phyloP scores from a whole-genome alignment of 2,113 vertebrate species.

The Centropristis striata region DNA sequence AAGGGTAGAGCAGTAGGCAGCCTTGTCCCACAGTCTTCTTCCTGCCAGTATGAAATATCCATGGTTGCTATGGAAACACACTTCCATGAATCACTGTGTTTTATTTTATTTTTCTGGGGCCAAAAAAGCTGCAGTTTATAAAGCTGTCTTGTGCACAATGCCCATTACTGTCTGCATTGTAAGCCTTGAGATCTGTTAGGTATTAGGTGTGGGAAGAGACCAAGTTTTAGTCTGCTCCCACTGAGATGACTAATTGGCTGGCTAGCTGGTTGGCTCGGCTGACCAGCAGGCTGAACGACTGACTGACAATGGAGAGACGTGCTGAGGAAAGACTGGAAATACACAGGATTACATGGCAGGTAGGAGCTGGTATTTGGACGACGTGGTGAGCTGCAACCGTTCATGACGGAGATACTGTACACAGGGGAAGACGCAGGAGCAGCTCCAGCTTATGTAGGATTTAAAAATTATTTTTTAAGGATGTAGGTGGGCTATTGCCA shows the following conservation, averaged over 20 bases:
- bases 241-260: constrained; percentile 64
- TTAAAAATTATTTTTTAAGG: background rate
- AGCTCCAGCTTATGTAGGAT: background rate
- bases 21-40: constrained; percentile 45
- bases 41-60: constrained; percentile 66
- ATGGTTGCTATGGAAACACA: constrained; percentile 70
- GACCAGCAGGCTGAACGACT: constrained; percentile 37
- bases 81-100: constrained; percentile 66
- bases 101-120: constrained; percentile 19
- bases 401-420: background rate
- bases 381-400: background rate
- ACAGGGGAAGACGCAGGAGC: background rate
- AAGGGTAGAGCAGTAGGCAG: constrained; percentile 33
- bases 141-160: constrained; percentile 37
- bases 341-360: constrained; percentile 21
- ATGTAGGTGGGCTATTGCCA: background rate
- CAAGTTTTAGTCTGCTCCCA: constrained; percentile 62
- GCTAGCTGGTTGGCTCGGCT: constrained; percentile 21
- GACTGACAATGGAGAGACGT: constrained; percentile 26
- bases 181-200: constrained; percentile 60
- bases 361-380: constrained; percentile 8
- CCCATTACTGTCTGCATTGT: constrained; percentile 39
- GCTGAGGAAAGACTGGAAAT: constrained; percentile 7
- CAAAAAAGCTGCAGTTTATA: constrained; percentile 46
- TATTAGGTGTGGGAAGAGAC: constrained; percentile 54